A percentile compares a stretch with the other conserved stretches of the same genome.
Conservation (phyloP, 2,113 vertebrate genomes). For the Mionectes macconnelli region DNA sequence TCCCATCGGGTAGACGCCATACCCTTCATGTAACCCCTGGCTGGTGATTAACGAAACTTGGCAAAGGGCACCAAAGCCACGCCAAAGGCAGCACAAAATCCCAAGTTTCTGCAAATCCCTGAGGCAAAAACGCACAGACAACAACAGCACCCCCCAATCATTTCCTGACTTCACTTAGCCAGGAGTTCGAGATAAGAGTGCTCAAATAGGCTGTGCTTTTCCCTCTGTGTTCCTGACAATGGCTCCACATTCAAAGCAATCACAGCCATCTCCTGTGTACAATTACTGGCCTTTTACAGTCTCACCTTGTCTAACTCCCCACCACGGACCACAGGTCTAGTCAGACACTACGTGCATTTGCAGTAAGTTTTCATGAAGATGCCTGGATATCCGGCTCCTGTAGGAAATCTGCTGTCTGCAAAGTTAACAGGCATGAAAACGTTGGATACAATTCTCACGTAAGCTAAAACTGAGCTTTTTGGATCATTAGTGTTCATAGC, state of each 20-base stretch:
- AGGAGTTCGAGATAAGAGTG: conserved; percentile 3
- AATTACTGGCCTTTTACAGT: conserved; percentile 57
- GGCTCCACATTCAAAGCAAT: conserved; percentile 53
- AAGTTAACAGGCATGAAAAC: conserved; percentile 45
- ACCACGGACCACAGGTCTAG: conserved; percentile 12
- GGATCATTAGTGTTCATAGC: conserved; percentile 27
- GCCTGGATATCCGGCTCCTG: background rate
- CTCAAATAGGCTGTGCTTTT: conserved; percentile 24
- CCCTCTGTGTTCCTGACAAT: conserved; percentile 24
- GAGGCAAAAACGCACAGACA: conserved; percentile 8
- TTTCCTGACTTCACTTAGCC: conserved; percentile 14
- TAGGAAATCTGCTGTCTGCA: conserved; percentile 29
- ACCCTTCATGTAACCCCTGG: conserved; percentile 18
- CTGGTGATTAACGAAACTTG: conserved; percentile 55
- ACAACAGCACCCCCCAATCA: background rate
- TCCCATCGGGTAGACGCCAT: background rate
- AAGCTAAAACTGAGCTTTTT: conserved; percentile 24
- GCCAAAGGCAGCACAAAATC: conserved; percentile 51
- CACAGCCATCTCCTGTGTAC: conserved; percentile 53
- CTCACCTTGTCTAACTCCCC: conserved; percentile 58
- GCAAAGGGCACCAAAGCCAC: background rate
- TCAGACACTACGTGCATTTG: conserved; percentile 47
- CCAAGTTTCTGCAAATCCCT: conserved; percentile 31
- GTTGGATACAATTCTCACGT: background rate
- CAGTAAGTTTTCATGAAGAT: conserved; percentile 14